Percentiles rank a stretch among this genome's conserved stretches.
phyloP scores from a whole-genome alignment of 92 coral and sea anemone genomes.

The Actinernus sp. region DNA sequence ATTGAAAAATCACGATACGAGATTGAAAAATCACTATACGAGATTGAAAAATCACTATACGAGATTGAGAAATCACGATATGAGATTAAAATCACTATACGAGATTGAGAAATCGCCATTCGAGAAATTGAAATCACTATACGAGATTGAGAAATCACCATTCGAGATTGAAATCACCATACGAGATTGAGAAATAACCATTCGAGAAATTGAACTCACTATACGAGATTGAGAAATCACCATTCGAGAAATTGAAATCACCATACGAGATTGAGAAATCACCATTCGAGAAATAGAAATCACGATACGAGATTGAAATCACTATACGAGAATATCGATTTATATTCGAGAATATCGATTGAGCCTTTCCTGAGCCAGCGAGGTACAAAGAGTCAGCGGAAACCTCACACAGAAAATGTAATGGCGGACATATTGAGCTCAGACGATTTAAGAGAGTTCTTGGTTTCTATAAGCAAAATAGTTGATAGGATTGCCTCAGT shows the following conservation, averaged over 20 bases:
- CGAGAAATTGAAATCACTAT: slow-evolving; percentile 6
- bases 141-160: no score
- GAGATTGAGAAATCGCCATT: slow-evolving; percentile 9
- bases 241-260: no score
- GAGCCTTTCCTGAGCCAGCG: slow-evolving; percentile 18
- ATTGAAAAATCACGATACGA: slow-evolving; percentile 16
- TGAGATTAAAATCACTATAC: neutral
- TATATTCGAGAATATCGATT: slow-evolving; percentile 28
- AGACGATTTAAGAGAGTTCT: slow-evolving; percentile 33
- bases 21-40: neutral
- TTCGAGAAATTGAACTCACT: no score
- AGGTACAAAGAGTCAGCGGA: no score
- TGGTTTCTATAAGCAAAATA: slow-evolving; percentile 22
- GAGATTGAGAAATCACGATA: slow-evolving; percentile 1
- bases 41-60: slow-evolving; percentile 1
- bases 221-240: no score
- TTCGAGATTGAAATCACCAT: no score
- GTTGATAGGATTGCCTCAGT: slow-evolving; percentile 18
- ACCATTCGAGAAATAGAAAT: slow-evolving; percentile 11
- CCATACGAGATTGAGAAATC: slow-evolving; percentile 14
- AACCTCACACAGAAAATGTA: no score
- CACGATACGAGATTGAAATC: slow-evolving; percentile 4
- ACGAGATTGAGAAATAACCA: no score
- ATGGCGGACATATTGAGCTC: slow-evolving; percentile 3
- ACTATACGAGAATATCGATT: slow-evolving; percentile 18